A percentile compares a stretch with the other conserved stretches of the same genome.
phyloP scores from a whole-genome alignment of 1,140 invertebrate species.

The Tetranychus cinnabarinus region DNA sequence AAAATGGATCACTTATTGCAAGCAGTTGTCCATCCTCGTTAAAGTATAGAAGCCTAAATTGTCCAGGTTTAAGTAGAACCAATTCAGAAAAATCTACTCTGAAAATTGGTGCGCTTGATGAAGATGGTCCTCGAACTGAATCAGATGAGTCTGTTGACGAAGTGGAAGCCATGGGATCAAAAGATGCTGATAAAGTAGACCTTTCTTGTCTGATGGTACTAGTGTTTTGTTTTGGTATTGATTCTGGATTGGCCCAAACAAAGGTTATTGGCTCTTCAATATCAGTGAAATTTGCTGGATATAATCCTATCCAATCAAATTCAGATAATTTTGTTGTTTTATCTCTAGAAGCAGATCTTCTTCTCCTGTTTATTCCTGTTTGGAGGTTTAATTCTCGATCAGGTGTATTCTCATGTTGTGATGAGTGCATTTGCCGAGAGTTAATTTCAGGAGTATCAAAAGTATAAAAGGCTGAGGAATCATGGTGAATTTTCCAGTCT shows the following conservation, averaged over 20 bases:
- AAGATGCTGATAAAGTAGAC: background rate
- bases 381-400: background rate
- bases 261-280: background rate
- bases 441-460: background rate
- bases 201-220: background rate
- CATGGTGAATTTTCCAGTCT: background rate
- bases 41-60: background rate
- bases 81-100: background rate
- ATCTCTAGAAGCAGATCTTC: background rate
- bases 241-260: background rate
- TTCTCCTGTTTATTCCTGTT: background rate
- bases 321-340: background rate
- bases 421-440: background rate
- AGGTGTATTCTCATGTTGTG: background rate
- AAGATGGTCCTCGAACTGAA: background rate
- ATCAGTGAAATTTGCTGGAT: background rate
- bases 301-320: background rate
- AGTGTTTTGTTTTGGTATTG: background rate
- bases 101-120: background rate
- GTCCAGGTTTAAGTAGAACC: background rate
- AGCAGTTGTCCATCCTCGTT: background rate
- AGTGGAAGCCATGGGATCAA: background rate
- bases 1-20: background rate
- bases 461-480: background rate
- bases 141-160: background rate